Evolutionary conservation across 2,113 vertebrate species (phyloP), one percentile per base, ranked within the genome.

Genomic region (Etheostoma spectabile): DNA sequence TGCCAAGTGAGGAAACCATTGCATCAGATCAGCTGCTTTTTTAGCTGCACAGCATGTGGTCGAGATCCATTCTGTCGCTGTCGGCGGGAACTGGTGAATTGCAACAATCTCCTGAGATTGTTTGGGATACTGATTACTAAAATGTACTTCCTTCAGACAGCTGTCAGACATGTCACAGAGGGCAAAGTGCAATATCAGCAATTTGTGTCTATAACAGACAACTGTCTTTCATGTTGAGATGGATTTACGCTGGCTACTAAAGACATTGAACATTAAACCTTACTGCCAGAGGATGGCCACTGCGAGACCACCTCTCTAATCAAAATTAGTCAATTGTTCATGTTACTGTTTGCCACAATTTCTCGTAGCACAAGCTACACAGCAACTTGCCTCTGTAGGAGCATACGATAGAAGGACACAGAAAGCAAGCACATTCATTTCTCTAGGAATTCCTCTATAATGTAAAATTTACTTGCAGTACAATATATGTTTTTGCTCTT

Each of bases 21-120:
- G 76, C 87, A 87, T 89, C 76, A 85, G 83, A 74, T 88, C 52
- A 33, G 59, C 49, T 45, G 51, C 62, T 78, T 63, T 38, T 81
- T 76, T 27, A 73, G 62, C 49, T 21, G 0, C 76, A 3, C 81
- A 86, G 83, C 66, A 77, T 76, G 79, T 62, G 78, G 48, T 66
- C 24, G 42, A 57, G 15, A 35, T 56, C 45, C 6, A 13, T 21
- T 60, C 51, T 24, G 46, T 62, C 52, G 22, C 42, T 69, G 56
- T 72, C 16, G 6, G 42, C 53, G 14, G 49, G 45, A 64, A 57
- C 33, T 18, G 42, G 30, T 51, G 66, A 65, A 83, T 60, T 45
- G 38, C 57, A 63, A 19, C 64, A 55, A 38, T 77, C 27, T 68
- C 57, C n/a, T 15, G 42, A 65, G 48, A 45, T 45, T 18, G 33